Evolutionary conservation across 2,113 vertebrate species (phyloP).

Genomic region (Takifugu bimaculatus): DNA sequence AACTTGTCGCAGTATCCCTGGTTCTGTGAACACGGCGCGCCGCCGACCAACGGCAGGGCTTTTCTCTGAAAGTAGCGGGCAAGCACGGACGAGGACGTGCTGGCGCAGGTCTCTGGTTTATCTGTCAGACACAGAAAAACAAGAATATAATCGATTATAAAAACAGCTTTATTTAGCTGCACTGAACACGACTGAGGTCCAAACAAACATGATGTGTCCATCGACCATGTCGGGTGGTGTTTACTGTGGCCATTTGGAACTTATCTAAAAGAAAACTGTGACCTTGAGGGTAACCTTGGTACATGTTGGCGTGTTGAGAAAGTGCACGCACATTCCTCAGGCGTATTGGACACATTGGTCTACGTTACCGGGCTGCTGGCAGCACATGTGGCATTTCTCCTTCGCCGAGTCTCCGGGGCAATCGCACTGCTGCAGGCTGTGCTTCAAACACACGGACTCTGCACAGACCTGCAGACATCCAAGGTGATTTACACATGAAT

Average conservation of each 20-base stretch:
- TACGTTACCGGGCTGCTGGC: constrained; percentile 72
- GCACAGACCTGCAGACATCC: constrained; percentile 62
- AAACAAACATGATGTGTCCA: neutral
- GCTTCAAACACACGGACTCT: constrained; percentile 62
- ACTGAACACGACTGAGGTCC: neutral
- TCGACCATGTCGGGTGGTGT: neutral
- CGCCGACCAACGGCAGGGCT: constrained; percentile 53
- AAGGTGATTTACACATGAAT: neutral
- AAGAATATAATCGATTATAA: neutral
- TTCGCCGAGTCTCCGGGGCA: constrained; percentile 62
- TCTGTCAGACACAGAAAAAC: constrained; percentile 40
- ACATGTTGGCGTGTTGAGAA: constrained; percentile 8
- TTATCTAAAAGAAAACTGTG: constrained; percentile 17
- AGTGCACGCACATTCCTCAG: constrained; percentile 52
- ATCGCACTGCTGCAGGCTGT: constrained; percentile 72
- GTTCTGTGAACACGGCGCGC: constrained; percentile 69
- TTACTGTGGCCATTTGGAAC: neutral
- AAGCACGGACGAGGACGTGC: constrained; percentile 71
- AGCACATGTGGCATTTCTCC: constrained; percentile 77
- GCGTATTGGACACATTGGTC: neutral
- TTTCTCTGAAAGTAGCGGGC: constrained; percentile 61
- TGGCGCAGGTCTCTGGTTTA: constrained; percentile 69
- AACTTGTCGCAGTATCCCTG: constrained; percentile 79
- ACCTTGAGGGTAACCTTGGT: constrained; percentile 14
- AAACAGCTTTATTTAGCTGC: neutral